A percentile compares a stretch with the other conserved stretches of the same genome.
Evolutionary conservation across 2,888 invertebrate genomes (phyloP).

Genomic region (Tetranychus piercei): DNA sequence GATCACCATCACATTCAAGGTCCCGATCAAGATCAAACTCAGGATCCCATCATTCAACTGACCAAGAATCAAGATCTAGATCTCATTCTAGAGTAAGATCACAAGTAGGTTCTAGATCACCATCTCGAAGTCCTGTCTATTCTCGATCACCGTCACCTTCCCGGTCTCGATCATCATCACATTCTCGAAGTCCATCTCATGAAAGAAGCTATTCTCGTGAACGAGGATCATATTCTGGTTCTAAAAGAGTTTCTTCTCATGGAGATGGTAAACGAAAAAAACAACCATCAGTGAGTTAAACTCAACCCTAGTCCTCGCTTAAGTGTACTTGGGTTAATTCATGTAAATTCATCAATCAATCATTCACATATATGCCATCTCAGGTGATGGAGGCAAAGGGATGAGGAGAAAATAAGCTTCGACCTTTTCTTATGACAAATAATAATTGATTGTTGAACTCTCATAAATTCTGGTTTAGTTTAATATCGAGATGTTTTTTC

Average conservation of each 20-base stretch:
- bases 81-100: not conserved
- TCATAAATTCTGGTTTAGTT: no score
- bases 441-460: no score
- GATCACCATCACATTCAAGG: not conserved
- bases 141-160: not conserved
- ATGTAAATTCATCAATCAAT: no score
- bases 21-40: not conserved
- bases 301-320: not conserved
- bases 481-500: no score
- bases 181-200: not conserved
- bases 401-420: no score
- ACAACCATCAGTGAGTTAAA: conserved; percentile 11
- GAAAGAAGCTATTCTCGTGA: not conserved
- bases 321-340: no score
- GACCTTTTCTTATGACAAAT: no score
- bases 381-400: no score
- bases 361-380: no score
- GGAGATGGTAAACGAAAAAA: conserved; percentile 1
- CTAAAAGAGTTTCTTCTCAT: not conserved
- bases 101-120: not conserved
- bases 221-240: not conserved
- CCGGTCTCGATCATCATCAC: not conserved
- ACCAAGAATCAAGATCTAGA: not conserved
- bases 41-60: not conserved
- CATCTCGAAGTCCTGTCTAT: not conserved